Percentiles rank a stretch among this genome's conserved stretches.
These are phyloP conservation scores for Yoshiicerus persimilis DNA, from an alignment of 1,140 invertebrate species.

Conservation along the genomic window DNA sequence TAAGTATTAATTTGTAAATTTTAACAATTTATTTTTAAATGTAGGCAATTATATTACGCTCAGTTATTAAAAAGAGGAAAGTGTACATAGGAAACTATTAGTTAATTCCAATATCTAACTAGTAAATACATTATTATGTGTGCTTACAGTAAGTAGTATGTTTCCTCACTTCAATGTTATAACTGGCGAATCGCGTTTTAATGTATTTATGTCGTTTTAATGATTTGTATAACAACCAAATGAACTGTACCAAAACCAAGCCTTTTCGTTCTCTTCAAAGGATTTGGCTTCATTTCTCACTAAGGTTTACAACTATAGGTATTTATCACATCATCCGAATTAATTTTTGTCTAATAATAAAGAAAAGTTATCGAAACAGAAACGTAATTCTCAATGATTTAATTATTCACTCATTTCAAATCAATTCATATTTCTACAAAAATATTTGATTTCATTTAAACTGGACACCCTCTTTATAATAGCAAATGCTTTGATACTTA, in stretches of 20 bases:
- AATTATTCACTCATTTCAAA: too few relatives aligned
- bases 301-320: neutral
- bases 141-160: too few relatives aligned
- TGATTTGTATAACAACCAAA: neutral
- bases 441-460: too few relatives aligned
- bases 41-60: neutral
- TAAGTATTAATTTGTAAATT: neutral
- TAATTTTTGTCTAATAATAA: neutral
- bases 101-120: too few relatives aligned
- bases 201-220: neutral
- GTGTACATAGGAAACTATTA: neutral
- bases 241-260: neutral
- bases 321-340: neutral
- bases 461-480: too few relatives aligned
- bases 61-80: neutral
- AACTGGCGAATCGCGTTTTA: neutral
- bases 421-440: too few relatives aligned
- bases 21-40: neutral
- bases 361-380: neutral
- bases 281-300: neutral
- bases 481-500: too few relatives aligned
- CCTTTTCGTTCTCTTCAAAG: neutral
- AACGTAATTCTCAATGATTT: too few relatives aligned
- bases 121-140: neutral
- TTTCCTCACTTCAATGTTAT: neutral